Conservation (phyloP, 2,113 vertebrate species). For the Lasiurus borealis region DNA sequence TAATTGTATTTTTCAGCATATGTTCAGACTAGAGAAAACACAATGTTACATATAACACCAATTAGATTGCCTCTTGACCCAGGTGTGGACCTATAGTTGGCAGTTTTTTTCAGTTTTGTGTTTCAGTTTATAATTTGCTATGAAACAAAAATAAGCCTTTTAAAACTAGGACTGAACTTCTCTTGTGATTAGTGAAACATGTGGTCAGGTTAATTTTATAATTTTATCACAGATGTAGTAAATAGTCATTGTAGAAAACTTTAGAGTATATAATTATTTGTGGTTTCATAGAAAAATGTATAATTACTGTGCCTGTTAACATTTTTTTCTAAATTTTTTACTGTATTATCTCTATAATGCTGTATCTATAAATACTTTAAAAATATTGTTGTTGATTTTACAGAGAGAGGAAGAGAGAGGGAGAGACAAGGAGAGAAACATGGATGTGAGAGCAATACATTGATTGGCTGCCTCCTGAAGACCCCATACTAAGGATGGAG, state of each 20-base stretch:
- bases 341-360: not conserved
- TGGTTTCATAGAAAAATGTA: not conserved
- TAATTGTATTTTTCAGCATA: not conserved
- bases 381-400: no score
- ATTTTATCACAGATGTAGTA: not conserved
- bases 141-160: not conserved
- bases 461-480: no score
- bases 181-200: not conserved
- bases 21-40: not conserved
- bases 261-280: not conserved
- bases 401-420: no score
- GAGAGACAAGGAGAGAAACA: no score
- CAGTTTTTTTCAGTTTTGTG: not conserved
- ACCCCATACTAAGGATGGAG: no score
- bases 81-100: not conserved
- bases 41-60: not conserved
- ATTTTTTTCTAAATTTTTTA: conserved; percentile 31
- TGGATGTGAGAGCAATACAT: no score
- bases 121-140: not conserved
- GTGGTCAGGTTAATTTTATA: not conserved
- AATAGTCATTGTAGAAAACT: not conserved
- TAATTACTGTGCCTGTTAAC: not conserved
- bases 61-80: not conserved
- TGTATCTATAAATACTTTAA: not conserved
- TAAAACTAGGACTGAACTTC: not conserved